phyloP scores from a whole-genome alignment of 2,888 invertebrate genomes.

The Cordilura impudica region DNA sequence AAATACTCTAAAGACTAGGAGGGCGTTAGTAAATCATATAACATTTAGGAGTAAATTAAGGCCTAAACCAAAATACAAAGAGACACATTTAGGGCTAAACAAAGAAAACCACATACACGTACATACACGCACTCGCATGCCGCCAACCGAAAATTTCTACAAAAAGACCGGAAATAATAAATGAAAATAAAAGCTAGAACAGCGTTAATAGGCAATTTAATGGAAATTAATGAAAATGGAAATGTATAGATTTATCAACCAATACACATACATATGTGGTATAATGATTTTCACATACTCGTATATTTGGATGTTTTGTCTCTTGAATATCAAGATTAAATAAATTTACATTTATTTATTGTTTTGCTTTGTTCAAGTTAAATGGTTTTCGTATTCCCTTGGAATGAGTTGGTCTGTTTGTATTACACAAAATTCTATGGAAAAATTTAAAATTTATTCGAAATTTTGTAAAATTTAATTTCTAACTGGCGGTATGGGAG shows the following conservation, averaged over 20 bases:
- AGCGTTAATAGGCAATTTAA: slow-evolving; percentile 40
- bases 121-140: background rate
- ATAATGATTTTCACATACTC: background rate
- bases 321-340: slow-evolving; percentile 40
- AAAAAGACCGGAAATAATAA: slow-evolving; percentile 27
- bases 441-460: no score
- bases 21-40: slow-evolving; percentile 6
- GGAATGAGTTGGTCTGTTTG: no score
- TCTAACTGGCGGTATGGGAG: no score
- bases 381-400: background rate
- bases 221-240: slow-evolving; percentile 44
- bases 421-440: slow-evolving; percentile 1
- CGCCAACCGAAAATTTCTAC: slow-evolving; percentile 10
- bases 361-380: background rate
- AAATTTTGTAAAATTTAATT: no score
- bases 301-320: background rate
- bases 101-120: background rate
- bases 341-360: slow-evolving; percentile 38
- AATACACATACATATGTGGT: background rate
- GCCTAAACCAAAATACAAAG: background rate
- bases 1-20: background rate
- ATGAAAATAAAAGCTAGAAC: slow-evolving; percentile 15
- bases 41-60: background rate
- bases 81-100: background rate
- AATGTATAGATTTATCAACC: background rate